Base-by-base conservation (phyloP, 2,888 invertebrate genomes). In the Drosophila diplacantha region DNA sequence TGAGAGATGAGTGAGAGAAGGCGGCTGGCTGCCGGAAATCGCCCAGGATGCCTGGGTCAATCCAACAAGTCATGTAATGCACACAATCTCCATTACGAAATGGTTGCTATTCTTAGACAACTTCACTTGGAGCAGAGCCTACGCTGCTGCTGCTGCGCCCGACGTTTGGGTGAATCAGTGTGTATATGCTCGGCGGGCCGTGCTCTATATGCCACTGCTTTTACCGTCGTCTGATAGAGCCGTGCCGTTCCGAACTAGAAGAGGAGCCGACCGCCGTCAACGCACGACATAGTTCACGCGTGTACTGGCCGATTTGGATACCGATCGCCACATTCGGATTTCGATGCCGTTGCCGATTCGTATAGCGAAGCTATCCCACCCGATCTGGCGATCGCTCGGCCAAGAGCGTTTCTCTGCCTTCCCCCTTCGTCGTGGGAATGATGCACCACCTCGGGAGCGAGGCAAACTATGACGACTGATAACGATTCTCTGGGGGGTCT, bases 281-380 rank as follows among this genome's bases (percentile, higher is more conserved):
- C 83, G 79, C 83, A 83, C 80, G 74, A 69, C 80, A 81, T 81
- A 83, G 83, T 83, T 76, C 76, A 81, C 80, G 80, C 80, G 76
- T 83, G 65, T 73, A 76, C 82, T 67, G 67, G 26, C 66, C 66
- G 60, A 49, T 12, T 53, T 35, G 29, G 37, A 59, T 46, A 47
- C 47, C 32, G 32, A 47, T 62, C 53, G 37, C 31, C 56, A 24
- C 44, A 43, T 35, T 47, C 59, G 32, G 14, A 14, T 39, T 14
- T 14, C 31, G 52, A 22, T 43, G 43, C 52, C 22, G 32, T 8
- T 44, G 5, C 58, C 34, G 52, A 26, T 51, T 20, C 59, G n/a
- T 24, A 39, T 58, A 22, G 31, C 59, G 59, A 60, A 46, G 58
- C 37, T 57, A 43, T 44, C 29, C 57, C 20, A 43, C 31, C 32